Evolutionary conservation across 2,888 invertebrate genomes (phyloP), one percentile per base, ranked within the genome.

Genomic region (Chouioia cunea): DNA sequence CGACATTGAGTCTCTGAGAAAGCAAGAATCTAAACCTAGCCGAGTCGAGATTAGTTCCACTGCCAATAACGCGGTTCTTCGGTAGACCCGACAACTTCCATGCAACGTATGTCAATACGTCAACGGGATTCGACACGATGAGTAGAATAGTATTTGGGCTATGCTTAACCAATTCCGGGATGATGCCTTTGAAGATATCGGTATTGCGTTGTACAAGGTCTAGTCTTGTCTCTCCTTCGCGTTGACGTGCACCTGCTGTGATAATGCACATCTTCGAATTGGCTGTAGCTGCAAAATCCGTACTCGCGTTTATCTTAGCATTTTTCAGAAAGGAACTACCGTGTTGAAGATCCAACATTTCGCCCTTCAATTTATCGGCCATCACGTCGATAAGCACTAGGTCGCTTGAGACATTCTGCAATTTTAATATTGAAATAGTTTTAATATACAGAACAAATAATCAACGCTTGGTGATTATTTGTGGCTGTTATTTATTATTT

Each of bases 41-140:
- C 0, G 97, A 95, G 86, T 97, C 97, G 79, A 97, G 89, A 87
- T 97, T 97, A 50, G 97, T 97, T 6, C 97, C 97, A 56, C 96
- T 95, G 12, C 97, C 97, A 82, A 97, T 92, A 59, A 97, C 94
- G 46, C 93, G 91, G 82, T 95, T 90, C 83, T 92, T 91, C 12
- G 97, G 96, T 77, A 97, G 87, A 8, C 96, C 96, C 75, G 96
- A 96, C 66, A 97, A 84, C 86, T 95, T 96, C 97, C 97, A 97
- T n/a, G 97, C 92, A 14, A 97, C 95, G 84, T 95, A 97, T 0
- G 97, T 96, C 80, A 97, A 87, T 73, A 97, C 92, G 83, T 97
- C 97, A 36, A 96, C 96, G 0, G 97, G 97, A 86, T 97, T 97
- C 77, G 95, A 94, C 6, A 97, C 96, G 80, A 97, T 91, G 73